Conservation (phyloP, 2,888 invertebrate genomes). For the Celastrina argiolus region DNA sequence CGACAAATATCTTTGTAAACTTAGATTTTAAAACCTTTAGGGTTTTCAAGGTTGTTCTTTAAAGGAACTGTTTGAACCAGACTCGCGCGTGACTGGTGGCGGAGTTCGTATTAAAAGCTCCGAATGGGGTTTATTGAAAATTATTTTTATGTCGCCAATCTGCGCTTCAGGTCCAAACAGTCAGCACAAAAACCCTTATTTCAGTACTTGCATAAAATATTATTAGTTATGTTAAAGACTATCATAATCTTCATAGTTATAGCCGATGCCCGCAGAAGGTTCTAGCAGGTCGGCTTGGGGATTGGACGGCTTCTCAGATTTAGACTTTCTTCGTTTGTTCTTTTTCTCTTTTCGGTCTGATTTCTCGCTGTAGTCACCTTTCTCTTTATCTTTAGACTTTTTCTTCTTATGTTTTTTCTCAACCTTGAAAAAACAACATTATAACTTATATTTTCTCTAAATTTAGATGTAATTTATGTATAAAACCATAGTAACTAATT, state of each 20-base stretch:
- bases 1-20: neutral
- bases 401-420: slow-evolving; percentile 77
- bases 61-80: neutral
- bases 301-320: slow-evolving; percentile 57
- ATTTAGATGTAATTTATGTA: too few relatives aligned
- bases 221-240: slow-evolving; percentile 48
- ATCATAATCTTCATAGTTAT: slow-evolving; percentile 63
- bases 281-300: slow-evolving; percentile 71
- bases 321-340: slow-evolving; percentile 75
- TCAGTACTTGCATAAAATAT: neutral
- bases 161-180: neutral
- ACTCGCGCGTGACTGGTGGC: neutral
- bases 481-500: too few relatives aligned
- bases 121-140: neutral
- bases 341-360: slow-evolving; percentile 75
- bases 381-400: slow-evolving; percentile 73
- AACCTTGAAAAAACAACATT: slow-evolving; percentile 20
- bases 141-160: neutral
- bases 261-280: slow-evolving; percentile 41
- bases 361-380: slow-evolving; percentile 70
- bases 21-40: too few relatives aligned
- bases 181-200: neutral
- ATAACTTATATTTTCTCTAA: too few relatives aligned
- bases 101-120: neutral
- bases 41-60: neutral